Evolutionary conservation across 2,797 vertebrate species (phyloP), one percentile per base, ranked within the genome.

Genomic region (Allochrocebus solatus): DNA sequence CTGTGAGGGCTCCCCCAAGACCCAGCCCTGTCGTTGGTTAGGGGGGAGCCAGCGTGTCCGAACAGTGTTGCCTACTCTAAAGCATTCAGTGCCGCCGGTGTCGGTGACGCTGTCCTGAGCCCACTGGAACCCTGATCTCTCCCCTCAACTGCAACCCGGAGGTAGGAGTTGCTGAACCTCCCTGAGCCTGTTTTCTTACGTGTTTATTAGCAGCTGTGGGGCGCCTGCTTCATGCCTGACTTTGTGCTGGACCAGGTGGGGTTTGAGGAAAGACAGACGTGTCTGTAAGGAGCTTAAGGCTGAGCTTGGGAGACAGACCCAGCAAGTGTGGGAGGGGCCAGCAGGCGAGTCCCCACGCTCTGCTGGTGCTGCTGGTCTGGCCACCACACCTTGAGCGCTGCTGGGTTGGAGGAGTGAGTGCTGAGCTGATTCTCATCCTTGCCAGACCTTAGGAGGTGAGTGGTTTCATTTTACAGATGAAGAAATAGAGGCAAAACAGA

Each of bases 71-170:
- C 33, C 24, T 8, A 1, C 36, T 24, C 5, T 21, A 5, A 9
- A 78, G 39, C 19, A 0, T 24, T n/a, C 4, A 0, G 28, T 21
- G 70, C 10, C 17, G 1, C 4, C 2, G 0, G 74, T 3, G 24
- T 2, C 55, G 74, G 79, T 6, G 10, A 75, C 39, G 22, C 67
- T 24, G 6, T 6, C 0, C 2, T 2, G 33, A 33, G 48, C 43
- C 41, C 30, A 3, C 4, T 1, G 16, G 36, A 41, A 10, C 30
- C 41, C 21, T 11, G 0, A 17, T 1, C 2, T 36, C 22, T 19
- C 16, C 0, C 4, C 4, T 22, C 57, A 11, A 0, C 36, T 13
- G 11, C 2, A 0, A 4, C 57, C 48, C 0, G 0, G 50, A 36
- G 55, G 0, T 26, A 57, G 0, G 5, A 12, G 75, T 12, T 0